Base-by-base conservation (phyloP, 2,888 invertebrate genomes). In the Nezara viridula region DNA sequence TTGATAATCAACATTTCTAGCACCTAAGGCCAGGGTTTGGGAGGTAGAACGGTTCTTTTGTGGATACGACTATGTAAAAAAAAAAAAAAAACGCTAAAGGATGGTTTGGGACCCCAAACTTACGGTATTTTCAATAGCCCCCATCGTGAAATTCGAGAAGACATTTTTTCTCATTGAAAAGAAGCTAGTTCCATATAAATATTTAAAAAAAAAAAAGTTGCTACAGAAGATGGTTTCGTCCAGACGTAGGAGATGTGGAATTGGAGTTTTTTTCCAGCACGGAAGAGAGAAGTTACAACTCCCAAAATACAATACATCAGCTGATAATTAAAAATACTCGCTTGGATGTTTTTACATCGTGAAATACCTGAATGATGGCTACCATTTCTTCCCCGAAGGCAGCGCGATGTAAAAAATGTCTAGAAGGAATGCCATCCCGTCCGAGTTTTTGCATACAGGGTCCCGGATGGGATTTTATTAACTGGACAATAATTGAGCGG, bases 401-500 rank as follows among this genome's bases (percentile, higher is more conserved):
- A 73, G 66, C 60, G 55, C 27, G 32, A 37, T 37, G 66, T 73
- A 73, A 73, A 73, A 81, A 81, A 44, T 12, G n/a, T 81, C n/a
- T 47, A 37, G 81, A 21, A 81, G 81, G 81, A 81, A 81, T 81
- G 81, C 81, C 81, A 10, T n/a, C 81, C 44, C 81, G 81, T 81
- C 24, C 81, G 44, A 81, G 81, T 81, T 81, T 81, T 81, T 81
- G 81, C 81, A 81, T 81, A 81, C 81, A 77, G 40, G 32, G 77
- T 7, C 40, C 77, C 40, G 77, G 77, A 77, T 77, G n/a, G 44
- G 81, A 81, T 81, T 81, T 81, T 81, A 81, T 81, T 81, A 81
- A 81, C 81, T 81, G 81, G 81, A 81, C 81, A 81, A 81, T 81
- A 81, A 81, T 81, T 81, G 81, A 81, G 44, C 81, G 81, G 81